Percentiles rank a stretch among this genome's conserved stretches.
Evolutionary conservation across 2,113 vertebrate species (phyloP).

Genomic region (Sylvietta virens): DNA sequence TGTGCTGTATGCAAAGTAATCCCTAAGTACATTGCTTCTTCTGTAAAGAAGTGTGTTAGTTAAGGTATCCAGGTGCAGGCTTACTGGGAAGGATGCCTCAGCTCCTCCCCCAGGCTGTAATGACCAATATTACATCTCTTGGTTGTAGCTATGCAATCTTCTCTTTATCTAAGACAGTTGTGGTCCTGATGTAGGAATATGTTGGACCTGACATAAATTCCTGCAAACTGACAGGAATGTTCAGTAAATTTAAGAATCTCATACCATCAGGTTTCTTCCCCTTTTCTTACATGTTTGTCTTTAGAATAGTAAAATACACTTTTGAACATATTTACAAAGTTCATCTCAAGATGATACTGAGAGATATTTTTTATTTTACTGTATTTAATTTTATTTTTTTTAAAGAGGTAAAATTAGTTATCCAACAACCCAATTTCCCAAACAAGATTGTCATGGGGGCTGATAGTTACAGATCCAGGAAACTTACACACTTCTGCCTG

Average conservation of each 20-base stretch:
- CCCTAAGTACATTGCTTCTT: neutral
- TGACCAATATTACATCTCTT: neutral
- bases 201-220: neutral
- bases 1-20: neutral
- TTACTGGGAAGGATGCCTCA: neutral
- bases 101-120: neutral
- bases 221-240: neutral
- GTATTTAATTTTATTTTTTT: neutral
- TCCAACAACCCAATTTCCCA: neutral
- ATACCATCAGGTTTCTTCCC: neutral
- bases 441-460: neutral
- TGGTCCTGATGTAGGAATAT: neutral
- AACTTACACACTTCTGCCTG: neutral
- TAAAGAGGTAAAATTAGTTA: neutral
- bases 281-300: neutral
- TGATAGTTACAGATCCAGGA: neutral
- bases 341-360: neutral
- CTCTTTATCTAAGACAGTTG: neutral
- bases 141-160: rapidly evolving
- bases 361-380: neutral
- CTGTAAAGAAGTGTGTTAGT: neutral
- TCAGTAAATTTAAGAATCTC: neutral
- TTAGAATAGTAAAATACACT: neutral
- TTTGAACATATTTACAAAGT: neutral
- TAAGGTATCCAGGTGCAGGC: neutral